Conservation (phyloP, 2,113 vertebrate species). For the Naja naja region DNA sequence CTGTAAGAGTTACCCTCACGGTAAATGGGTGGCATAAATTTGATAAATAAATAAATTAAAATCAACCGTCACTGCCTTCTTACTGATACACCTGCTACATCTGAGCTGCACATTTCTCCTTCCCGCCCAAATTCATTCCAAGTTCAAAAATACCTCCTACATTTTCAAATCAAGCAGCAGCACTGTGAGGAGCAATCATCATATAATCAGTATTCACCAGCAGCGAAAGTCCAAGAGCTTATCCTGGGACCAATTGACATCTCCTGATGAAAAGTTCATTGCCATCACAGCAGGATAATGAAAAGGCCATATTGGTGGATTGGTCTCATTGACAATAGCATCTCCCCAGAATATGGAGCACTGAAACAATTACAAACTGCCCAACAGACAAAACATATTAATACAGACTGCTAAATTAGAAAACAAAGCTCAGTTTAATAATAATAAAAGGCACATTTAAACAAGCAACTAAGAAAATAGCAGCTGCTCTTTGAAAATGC, state of each 20-base stretch:
- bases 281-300: background rate
- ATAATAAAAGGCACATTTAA: background rate
- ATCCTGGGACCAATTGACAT: background rate
- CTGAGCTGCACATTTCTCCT: background rate
- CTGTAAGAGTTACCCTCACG: background rate
- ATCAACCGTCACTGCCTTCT: background rate
- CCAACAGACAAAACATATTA: background rate
- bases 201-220: background rate
- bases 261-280: conserved; percentile 15
- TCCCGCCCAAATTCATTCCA: too few species aligned
- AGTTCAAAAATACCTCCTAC: background rate
- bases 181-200: background rate
- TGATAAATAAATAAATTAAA: background rate
- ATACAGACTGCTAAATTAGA: background rate
- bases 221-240: conserved; percentile 1
- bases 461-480: background rate
- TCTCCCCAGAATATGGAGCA: background rate
- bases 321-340: background rate
- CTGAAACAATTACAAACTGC: background rate
- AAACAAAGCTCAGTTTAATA: background rate
- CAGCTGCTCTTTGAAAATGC: background rate
- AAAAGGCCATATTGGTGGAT: fast-evolving
- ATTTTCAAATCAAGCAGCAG: background rate
- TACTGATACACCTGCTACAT: background rate
- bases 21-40: background rate